A percentile compares a stretch with the other conserved stretches of the same genome.
Conservation (phyloP, 2,888 invertebrate genomes). For the Spodoptera exigua region DNA sequence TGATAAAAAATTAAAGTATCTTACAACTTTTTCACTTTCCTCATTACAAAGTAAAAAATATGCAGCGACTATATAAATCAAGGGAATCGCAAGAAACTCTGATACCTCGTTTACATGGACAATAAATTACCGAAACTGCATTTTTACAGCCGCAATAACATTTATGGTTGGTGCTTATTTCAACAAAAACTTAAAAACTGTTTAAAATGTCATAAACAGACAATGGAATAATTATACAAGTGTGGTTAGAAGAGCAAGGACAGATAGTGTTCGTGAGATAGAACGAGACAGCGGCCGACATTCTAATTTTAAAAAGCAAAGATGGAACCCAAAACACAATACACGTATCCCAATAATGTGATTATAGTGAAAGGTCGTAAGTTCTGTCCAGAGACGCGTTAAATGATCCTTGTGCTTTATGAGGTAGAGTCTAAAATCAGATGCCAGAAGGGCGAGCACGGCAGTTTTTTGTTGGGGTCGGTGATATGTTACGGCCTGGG, state of each 20-base stretch:
- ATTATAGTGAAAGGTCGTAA: slow-evolving; percentile 77
- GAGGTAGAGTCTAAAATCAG: slow-evolving; percentile 79
- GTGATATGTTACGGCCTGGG: too few species aligned
- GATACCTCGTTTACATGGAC: slow-evolving; percentile 79
- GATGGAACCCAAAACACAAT: slow-evolving; percentile 88
- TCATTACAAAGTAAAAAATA: slow-evolving; percentile 67
- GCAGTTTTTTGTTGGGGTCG: slow-evolving; percentile 75
- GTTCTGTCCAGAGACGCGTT: slow-evolving; percentile 70
- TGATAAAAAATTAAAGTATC: slow-evolving; percentile 39
- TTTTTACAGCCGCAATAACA: slow-evolving; percentile 85
- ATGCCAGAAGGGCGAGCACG: slow-evolving; percentile 69
- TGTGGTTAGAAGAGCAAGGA: slow-evolving; percentile 75
- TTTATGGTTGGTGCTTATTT: slow-evolving; percentile 84
- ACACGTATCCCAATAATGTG: slow-evolving; percentile 81
- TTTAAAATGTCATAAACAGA: slow-evolving; percentile 86
- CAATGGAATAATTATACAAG: slow-evolving; percentile 83
- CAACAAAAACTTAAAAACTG: slow-evolving; percentile 85
- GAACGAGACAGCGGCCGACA: slow-evolving; percentile 77
- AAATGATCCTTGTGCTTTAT: slow-evolving; percentile 75
- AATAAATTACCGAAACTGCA: slow-evolving; percentile 85
- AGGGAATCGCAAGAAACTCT: slow-evolving; percentile 72
- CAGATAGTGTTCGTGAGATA: slow-evolving; percentile 58
- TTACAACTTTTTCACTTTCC: slow-evolving; percentile 35
- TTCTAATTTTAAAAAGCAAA: slow-evolving; percentile 89
- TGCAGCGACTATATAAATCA: slow-evolving; percentile 75